A percentile compares a stretch with the other conserved stretches of the same genome.
phyloP scores from a whole-genome alignment of 2,888 invertebrate species.

The Apodemia mormo region DNA sequence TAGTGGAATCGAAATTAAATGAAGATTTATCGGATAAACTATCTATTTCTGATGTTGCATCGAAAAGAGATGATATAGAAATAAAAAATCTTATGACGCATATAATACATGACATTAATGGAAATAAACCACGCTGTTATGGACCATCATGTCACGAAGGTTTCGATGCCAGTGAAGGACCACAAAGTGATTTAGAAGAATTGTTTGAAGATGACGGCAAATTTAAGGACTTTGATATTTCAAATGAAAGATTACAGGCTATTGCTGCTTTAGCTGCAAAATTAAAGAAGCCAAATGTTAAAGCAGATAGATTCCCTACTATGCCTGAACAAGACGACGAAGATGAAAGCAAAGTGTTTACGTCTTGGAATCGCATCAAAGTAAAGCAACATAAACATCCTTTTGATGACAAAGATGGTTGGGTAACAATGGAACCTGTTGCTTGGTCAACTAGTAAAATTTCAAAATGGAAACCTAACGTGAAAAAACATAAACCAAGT shows the following conservation, averaged over 20 bases:
- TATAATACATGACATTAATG: slow-evolving; percentile 65
- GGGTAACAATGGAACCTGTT: slow-evolving; percentile 89
- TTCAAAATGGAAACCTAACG: slow-evolving; percentile 88
- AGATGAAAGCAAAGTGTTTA: slow-evolving; percentile 60
- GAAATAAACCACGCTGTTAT: slow-evolving; percentile 63
- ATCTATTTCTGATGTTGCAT: slow-evolving; percentile 44
- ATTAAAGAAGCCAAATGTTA: slow-evolving; percentile 70
- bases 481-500: slow-evolving; percentile 76
- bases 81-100: slow-evolving; percentile 69
- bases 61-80: slow-evolving; percentile 53
- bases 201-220: slow-evolving; percentile 81
- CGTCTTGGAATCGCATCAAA: slow-evolving; percentile 78
- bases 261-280: slow-evolving; percentile 71
- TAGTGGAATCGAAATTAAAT: slow-evolving; percentile 73
- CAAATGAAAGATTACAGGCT: slow-evolving; percentile 69
- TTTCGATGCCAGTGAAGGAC: slow-evolving; percentile 55
- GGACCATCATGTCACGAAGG: slow-evolving; percentile 74
- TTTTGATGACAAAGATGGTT: slow-evolving; percentile 87
- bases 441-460: slow-evolving; percentile 91
- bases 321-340: slow-evolving; percentile 46
- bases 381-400: slow-evolving; percentile 82
- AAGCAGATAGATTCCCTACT: slow-evolving; percentile 47
- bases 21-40: slow-evolving; percentile 42
- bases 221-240: slow-evolving; percentile 70
- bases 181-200: slow-evolving; percentile 83